Evolutionary conservation across 2,888 invertebrate species (phyloP), one percentile per base, ranked within the genome.

Genomic region (Tenodera sinensis): DNA sequence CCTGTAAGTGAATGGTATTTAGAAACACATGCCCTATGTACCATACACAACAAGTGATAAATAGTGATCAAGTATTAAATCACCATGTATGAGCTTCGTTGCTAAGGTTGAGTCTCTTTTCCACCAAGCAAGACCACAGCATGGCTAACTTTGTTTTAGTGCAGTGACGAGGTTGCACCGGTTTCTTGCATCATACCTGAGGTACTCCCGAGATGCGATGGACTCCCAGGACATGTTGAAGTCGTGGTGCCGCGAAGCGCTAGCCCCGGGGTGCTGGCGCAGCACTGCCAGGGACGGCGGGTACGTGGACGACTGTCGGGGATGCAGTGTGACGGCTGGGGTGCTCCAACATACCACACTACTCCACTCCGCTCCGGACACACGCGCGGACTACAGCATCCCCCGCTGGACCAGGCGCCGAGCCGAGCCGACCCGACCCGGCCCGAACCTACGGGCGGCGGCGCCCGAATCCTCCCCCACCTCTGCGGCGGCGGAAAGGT

Each of bases 141-240:
- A 71, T 71, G 54, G 25, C 25, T 71, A 71, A 25, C 54, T 71
- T 71, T 71, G 54, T 71, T 71, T 71, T 71, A 71, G 54, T 71
- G 54, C 25, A 25, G 54, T 71, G 20, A 20, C 54, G 54, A 71
- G 15, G 20, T 71, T 25, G 25, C 25, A 15, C 54, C 25, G 15
- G 54, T 15, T 15, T 71, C 54, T 20, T 20, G 54, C 54, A 71
- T 30, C 88, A 30, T 93, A 96, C 97, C 97, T 96, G 93, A 97
- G 95, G 94, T 96, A 96, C 94, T 97, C 97, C 93, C 96, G 96
- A 92, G 97, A 96, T 93, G 96, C 96, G 92, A 97, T 95, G 91
- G 97, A 97, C 94, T 97, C 97, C 97, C 97, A 97, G 95, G 97
- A 97, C 97, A 97, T 97, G 95, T 94, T 94, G 88, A 91, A 92